phyloP scores from a whole-genome alignment of 1,140 invertebrate species.

The Nasonia giraulti region DNA sequence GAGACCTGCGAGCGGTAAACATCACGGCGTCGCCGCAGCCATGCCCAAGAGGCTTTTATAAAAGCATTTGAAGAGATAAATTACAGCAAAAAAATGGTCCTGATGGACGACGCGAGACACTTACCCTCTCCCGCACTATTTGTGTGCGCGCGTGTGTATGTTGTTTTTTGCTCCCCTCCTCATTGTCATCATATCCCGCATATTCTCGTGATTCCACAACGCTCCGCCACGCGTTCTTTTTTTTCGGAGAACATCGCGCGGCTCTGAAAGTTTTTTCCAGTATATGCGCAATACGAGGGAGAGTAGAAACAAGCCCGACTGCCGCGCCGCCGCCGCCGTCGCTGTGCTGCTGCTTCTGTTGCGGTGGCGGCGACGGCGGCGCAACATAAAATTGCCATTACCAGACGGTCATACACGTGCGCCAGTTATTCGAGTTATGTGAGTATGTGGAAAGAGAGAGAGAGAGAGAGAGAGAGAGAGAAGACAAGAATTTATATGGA shows the following conservation, averaged over 20 bases:
- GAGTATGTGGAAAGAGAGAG: neutral
- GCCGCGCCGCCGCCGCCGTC: too few species aligned
- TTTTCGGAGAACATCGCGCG: constrained; percentile 5
- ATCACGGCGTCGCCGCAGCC: neutral
- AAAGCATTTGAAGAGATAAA: constrained; percentile 51
- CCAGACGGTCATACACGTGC: constrained; percentile 53
- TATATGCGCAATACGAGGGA: constrained; percentile 56
- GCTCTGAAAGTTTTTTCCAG: constrained; percentile 57
- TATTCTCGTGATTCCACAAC: constrained; percentile 23
- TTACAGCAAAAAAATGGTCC: constrained; percentile 47
- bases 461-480: too few species aligned
- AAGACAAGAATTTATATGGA: too few species aligned
- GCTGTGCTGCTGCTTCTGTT: neutral
- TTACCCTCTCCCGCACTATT: neutral
- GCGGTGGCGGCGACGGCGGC: constrained; percentile 40
- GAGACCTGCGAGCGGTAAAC: constrained; percentile 12
- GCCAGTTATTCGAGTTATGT: constrained; percentile 58
- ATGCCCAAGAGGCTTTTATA: constrained; percentile 46
- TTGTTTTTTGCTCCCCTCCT: neutral
- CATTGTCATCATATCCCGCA: neutral
- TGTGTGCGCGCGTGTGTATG: neutral
- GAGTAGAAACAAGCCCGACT: constrained; percentile 41
- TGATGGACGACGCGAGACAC: constrained; percentile 41
- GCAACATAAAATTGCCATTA: constrained; percentile 71
- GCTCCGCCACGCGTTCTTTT: neutral